Percentiles rank a stretch among this genome's conserved stretches.
Evolutionary conservation across 2,113 vertebrate species (phyloP).

Genomic region (Cheirogaleus medius): DNA sequence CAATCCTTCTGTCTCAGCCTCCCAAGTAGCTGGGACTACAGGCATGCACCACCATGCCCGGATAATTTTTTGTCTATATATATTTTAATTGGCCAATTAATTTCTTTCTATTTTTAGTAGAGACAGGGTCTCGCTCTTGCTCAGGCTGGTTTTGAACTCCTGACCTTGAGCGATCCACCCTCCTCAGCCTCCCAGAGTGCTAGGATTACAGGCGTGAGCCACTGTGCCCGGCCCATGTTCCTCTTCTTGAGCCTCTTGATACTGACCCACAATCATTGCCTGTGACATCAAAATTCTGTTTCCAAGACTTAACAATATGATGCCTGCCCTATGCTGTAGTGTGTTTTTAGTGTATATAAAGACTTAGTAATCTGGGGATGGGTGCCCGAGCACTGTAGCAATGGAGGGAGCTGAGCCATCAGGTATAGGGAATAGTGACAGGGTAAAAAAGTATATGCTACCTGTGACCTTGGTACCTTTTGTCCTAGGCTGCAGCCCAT

Average conservation of each 20-base stretch:
- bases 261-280: neutral
- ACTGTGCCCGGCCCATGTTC: no score
- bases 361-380: neutral
- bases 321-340: neutral
- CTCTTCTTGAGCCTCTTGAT: neutral
- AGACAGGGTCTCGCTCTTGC: no score
- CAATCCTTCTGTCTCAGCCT: no score
- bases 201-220: no score
- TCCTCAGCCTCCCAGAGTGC: no score
- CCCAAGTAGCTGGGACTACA: no score
- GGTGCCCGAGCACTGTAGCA: neutral
- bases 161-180: no score
- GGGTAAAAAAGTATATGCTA: neutral
- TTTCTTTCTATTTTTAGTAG: no score
- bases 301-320: neutral
- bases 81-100: no score
- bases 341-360: neutral
- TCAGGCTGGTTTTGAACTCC: no score
- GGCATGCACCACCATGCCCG: no score
- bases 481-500: neutral
- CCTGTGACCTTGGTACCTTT: neutral
- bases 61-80: no score
- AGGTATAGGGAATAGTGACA: neutral
- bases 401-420: neutral
- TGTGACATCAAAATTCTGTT: neutral